Evolutionary conservation across 2,888 invertebrate genomes (phyloP).

Genomic region (Lathronympha strigana): DNA sequence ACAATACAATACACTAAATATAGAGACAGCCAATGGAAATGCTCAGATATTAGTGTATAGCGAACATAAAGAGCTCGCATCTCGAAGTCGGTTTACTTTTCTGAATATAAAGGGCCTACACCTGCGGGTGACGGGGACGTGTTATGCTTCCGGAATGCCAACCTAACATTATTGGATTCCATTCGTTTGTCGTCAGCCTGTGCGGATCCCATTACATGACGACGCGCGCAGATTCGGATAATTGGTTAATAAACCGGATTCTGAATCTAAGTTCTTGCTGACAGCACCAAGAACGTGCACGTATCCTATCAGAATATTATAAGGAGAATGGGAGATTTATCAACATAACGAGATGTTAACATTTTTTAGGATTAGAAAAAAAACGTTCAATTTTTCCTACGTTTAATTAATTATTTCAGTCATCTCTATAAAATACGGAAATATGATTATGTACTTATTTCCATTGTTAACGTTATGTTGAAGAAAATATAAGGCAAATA

Average conservation of each 20-base stretch:
- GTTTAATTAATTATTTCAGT: no score
- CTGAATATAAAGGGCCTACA: conserved; percentile 64
- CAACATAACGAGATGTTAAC: no score
- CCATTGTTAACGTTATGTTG: no score
- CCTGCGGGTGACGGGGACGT: conserved; percentile 55
- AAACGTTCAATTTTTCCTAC: no score
- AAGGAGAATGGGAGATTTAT: no score
- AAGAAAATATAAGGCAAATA: no score
- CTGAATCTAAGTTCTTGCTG: neutral
- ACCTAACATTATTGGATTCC: conserved; percentile 53
- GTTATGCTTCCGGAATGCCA: conserved; percentile 50
- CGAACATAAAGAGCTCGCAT: conserved; percentile 32
- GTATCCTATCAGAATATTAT: no score
- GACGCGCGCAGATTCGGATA: neutral
- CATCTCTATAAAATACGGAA: no score
- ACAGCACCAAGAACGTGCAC: neutral
- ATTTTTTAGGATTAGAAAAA: no score
- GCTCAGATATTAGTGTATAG: conserved; percentile 26
- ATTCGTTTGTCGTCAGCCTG: conserved; percentile 51
- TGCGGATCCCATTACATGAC: conserved; percentile 24
- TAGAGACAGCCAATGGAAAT: conserved; percentile 19
- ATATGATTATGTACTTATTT: no score
- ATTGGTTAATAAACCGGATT: conserved; percentile 15
- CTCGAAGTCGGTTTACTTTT: conserved; percentile 44
- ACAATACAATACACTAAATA: conserved; percentile 4